phyloP scores from a whole-genome alignment of 2,797 vertebrate species.

The Limnodromus scolopaceus region DNA sequence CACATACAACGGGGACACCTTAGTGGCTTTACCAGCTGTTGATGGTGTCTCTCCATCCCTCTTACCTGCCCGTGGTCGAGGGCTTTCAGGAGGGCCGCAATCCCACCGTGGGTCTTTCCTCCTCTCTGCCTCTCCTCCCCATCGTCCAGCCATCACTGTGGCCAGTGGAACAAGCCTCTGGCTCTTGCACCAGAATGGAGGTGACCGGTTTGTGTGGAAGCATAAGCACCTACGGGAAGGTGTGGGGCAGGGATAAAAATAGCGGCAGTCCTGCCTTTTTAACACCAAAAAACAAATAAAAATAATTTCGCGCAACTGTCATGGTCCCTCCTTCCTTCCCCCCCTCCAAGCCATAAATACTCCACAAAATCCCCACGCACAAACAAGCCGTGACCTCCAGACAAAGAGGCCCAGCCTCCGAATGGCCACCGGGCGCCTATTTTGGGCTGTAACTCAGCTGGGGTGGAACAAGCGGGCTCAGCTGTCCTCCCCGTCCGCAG shows the following conservation, averaged over 20 bases:
- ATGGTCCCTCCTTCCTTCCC: background rate
- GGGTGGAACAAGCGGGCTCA: conserved; percentile 62
- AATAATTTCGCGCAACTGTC: background rate
- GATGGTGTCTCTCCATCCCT: background rate
- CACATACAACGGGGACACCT: fast-evolving
- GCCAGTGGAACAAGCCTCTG: fast-evolving
- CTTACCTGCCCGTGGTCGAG: fast-evolving
- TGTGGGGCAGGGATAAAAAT: background rate
- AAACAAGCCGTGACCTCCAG: conserved; percentile 28
- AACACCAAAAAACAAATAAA: background rate
- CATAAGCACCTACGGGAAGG: background rate
- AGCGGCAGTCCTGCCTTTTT: background rate
- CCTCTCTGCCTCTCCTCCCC: background rate
- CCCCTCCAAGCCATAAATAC: conserved; percentile 38
- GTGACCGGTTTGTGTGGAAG: fast-evolving
- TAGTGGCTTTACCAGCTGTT: background rate
- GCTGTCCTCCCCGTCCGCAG: conserved; percentile 52
- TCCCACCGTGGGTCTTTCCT: background rate
- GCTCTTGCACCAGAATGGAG: background rate
- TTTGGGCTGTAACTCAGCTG: conserved; percentile 51
- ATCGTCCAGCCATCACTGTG: fast-evolving
- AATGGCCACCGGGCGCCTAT: conserved; percentile 58
- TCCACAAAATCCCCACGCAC: background rate
- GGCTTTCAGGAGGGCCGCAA: fast-evolving
- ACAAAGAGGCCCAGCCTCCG: background rate